A percentile compares a stretch with the other conserved stretches of the same genome.
These are phyloP conservation scores for Stenodera caucasica DNA, from an alignment of 2,888 invertebrate species.

Conservation along the genomic window DNA sequence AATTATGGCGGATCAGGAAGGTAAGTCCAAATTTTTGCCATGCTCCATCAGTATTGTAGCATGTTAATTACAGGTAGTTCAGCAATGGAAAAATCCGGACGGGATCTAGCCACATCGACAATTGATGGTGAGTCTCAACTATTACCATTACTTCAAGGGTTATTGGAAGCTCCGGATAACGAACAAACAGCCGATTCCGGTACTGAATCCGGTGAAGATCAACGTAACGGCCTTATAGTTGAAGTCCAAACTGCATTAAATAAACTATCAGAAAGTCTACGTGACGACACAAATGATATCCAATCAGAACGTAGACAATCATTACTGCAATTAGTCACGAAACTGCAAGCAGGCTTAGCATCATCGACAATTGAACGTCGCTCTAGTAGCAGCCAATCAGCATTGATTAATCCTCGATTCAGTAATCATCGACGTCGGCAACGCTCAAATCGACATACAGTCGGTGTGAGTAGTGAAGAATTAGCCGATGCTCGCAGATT, in stretches of 20 bases:
- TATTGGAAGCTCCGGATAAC: constrained; percentile 59
- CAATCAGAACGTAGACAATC: constrained; percentile 75
- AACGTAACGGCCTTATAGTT: constrained; percentile 61
- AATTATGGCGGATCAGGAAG: constrained; percentile 86
- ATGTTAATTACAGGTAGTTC: constrained; percentile 61
- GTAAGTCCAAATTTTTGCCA: constrained; percentile 53
- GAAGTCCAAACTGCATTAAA: constrained; percentile 56
- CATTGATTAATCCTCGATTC: constrained; percentile 50
- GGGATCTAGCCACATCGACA: constrained; percentile 45
- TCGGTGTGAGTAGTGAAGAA: constrained; percentile 81
- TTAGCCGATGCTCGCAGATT: constrained; percentile 76
- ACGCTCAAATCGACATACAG: constrained; percentile 74
- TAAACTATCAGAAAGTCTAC: constrained; percentile 52
- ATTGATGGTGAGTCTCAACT: constrained; percentile 76
- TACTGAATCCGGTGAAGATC: constrained; percentile 71
- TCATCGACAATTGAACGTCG: constrained; percentile 49
- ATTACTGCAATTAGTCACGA: constrained; percentile 72
- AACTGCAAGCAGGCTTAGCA: constrained; percentile 63
- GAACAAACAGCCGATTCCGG: constrained; percentile 63
- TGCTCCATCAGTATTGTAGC: too few relatives aligned
- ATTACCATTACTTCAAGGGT: constrained; percentile 68
- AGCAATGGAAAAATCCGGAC: constrained; percentile 57
- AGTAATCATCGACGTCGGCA: constrained; percentile 58
- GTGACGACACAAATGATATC: constrained; percentile 53
- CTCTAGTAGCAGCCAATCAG: constrained; percentile 30